Evolutionary conservation across 2,888 invertebrate genomes (phyloP).

Genomic region (Myopa tessellatipennis): DNA sequence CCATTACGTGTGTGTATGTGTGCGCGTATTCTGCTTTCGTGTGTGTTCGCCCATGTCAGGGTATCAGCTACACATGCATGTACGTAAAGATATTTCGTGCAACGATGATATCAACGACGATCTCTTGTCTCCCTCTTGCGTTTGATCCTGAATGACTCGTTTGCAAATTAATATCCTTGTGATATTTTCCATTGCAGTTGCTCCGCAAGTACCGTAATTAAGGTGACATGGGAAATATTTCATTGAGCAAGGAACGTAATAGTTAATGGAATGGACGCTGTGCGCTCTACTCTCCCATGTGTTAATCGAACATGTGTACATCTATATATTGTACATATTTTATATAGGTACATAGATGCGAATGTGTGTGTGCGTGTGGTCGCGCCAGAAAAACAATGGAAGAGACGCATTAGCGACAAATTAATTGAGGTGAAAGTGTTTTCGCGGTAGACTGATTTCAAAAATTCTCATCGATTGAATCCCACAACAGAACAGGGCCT

Average conservation of each 20-base stretch:
- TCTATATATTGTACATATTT: too few relatives aligned
- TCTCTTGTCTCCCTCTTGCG: not conserved
- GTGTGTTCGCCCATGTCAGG: too few relatives aligned
- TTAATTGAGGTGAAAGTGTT: conserved; percentile 38
- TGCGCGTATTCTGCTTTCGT: not conserved
- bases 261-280: conserved; percentile 18
- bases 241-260: conserved; percentile 34
- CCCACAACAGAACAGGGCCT: not conserved
- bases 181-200: conserved; percentile 21
- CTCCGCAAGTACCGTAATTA: conserved; percentile 33
- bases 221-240: conserved; percentile 33
- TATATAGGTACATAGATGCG: not conserved
- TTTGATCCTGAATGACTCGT: not conserved
- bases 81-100: too few relatives aligned
- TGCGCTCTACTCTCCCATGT: conserved; percentile 2
- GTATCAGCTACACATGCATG: too few relatives aligned
- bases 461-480: conserved; percentile 10
- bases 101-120: not conserved
- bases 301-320: not conserved
- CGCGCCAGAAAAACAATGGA: not conserved
- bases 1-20: too few relatives aligned
- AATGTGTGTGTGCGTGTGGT: not conserved
- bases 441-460: conserved; percentile 29
- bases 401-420: conserved; percentile 16
- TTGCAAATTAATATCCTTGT: conserved; percentile 10